phyloP scores from a whole-genome alignment of 2,888 invertebrate genomes.

The Brachylomia viminalis region DNA sequence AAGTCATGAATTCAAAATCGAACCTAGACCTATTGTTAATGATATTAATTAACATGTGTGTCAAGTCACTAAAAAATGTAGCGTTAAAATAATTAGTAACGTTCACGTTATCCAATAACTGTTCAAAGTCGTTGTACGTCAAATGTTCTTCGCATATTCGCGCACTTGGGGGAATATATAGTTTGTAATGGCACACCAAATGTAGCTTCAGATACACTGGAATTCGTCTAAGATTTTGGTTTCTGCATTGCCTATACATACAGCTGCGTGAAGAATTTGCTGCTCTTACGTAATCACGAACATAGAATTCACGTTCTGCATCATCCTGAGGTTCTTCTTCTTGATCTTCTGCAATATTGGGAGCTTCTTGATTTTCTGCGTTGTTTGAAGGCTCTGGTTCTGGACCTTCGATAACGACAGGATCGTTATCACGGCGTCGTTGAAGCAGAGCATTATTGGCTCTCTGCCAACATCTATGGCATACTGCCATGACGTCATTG shows the following conservation, averaged over 20 bases:
- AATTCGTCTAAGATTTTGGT: conserved; percentile 15
- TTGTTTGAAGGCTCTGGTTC: neutral
- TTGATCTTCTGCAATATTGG: conserved; percentile 8
- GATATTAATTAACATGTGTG: conserved; percentile 10
- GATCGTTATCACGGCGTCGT: neutral
- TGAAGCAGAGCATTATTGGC: conserved; percentile 18
- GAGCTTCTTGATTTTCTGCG: conserved; percentile 34
- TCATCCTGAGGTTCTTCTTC: conserved; percentile 16
- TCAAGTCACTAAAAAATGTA: conserved; percentile 36
- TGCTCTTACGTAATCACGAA: conserved; percentile 16
- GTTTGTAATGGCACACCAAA: conserved; percentile 39
- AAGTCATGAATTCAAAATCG: conserved; percentile 4
- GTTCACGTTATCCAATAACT: no score
- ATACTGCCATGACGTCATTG: no score
- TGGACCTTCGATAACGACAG: conserved; percentile 8
- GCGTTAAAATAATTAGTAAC: no score
- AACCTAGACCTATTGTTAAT: conserved; percentile 5
- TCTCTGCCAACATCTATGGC: conserved; percentile 43
- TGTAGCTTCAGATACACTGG: conserved; percentile 37
- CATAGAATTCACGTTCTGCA: conserved; percentile 15
- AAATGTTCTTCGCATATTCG: no score
- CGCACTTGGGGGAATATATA: no score
- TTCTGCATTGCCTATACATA: conserved; percentile 14
- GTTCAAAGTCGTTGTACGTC: no score
- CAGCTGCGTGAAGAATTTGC: neutral